phyloP scores from a whole-genome alignment of 2,888 invertebrate genomes.

The Oxyscelio sp. region DNA sequence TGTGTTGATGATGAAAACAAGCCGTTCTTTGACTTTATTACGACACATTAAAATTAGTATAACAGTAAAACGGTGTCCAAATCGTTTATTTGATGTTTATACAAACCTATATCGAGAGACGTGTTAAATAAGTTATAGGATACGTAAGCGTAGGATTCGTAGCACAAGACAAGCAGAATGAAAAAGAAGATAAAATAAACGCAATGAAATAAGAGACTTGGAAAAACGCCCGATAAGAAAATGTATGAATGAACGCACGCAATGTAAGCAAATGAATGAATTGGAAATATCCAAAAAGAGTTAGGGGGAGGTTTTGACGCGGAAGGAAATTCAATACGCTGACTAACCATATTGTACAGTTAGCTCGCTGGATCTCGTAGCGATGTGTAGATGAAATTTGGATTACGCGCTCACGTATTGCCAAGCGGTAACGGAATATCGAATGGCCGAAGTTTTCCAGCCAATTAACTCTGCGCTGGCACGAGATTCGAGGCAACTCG shows the following conservation, averaged over 20 bases:
- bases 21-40: neutral
- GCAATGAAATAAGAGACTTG: neutral
- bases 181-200: slow-evolving; percentile 3
- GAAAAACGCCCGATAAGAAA: slow-evolving; percentile 24
- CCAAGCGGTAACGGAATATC: slow-evolving; percentile 85
- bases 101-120: neutral
- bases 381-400: slow-evolving; percentile 79
- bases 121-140: slow-evolving; percentile 10
- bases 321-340: slow-evolving; percentile 57
- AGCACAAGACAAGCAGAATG: neutral
- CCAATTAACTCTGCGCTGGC: slow-evolving; percentile 85
- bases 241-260: neutral
- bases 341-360: slow-evolving; percentile 65
- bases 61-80: neutral
- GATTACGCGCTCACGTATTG: slow-evolving; percentile 84
- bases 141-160: slow-evolving; percentile 15
- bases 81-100: neutral
- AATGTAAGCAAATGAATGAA: slow-evolving; percentile 51
- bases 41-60: neutral
- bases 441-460: slow-evolving; percentile 87
- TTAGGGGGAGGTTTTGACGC: slow-evolving; percentile 48
- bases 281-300: slow-evolving; percentile 41
- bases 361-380: slow-evolving; percentile 56
- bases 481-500: slow-evolving; percentile 80
- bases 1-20: neutral